These are phyloP conservation scores for Erebia epiphron DNA, from an alignment of 2,888 invertebrate species.

Conservation along the genomic window DNA sequence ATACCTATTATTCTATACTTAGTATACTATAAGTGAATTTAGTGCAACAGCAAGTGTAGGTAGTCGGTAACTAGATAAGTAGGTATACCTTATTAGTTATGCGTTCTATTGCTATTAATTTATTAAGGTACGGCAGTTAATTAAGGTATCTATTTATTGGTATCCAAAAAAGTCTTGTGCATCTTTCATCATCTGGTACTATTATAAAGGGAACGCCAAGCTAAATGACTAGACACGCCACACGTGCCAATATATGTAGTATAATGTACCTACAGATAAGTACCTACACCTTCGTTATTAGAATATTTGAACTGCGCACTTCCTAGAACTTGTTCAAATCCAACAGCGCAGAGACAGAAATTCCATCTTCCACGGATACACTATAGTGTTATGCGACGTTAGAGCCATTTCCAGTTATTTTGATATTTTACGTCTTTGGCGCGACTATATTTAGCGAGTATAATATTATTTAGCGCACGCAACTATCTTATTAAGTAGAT, in stretches of 20 bases:
- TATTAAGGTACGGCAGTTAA: too few species aligned
- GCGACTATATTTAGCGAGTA: constrained; percentile 36
- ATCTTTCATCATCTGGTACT: neutral
- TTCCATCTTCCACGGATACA: neutral
- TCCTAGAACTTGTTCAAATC: constrained; percentile 53
- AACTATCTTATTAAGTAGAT: constrained; percentile 6
- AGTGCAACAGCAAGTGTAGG: too few species aligned
- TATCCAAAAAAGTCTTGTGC: neutral
- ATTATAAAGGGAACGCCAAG: constrained; percentile 41
- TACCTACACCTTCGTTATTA: constrained; percentile 38
- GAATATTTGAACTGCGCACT: constrained; percentile 66
- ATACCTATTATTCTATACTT: too few species aligned
- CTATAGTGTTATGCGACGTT: constrained; percentile 35
- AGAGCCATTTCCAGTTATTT: constrained; percentile 55
- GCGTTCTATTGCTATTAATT: too few species aligned
- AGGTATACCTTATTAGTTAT: too few species aligned
- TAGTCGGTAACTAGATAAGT: too few species aligned
- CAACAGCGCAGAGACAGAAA: constrained; percentile 20
- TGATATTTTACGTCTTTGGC: constrained; percentile 73
- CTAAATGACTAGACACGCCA: constrained; percentile 50
- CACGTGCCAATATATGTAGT: constrained; percentile 68
- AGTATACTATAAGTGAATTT: too few species aligned
- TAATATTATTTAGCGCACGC: neutral
- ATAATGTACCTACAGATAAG: constrained; percentile 48
- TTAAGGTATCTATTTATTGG: too few species aligned